Conservation (phyloP, 2,888 invertebrate species). For the Dynastes maya region DNA sequence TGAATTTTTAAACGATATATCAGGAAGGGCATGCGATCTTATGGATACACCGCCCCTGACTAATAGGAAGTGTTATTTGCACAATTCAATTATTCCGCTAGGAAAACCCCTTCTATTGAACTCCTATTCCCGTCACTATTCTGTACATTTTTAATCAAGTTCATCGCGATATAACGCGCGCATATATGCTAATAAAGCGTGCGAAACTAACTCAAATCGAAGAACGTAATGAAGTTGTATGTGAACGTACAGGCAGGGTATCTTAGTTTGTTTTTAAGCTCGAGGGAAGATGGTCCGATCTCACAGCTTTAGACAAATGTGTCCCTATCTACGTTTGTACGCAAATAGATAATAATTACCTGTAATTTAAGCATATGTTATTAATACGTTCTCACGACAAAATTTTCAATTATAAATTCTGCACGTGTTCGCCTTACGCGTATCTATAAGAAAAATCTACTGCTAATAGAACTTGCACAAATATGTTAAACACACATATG, state of each 20-base stretch:
- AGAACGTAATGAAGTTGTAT: too few relatives aligned
- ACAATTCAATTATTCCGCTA: too few relatives aligned
- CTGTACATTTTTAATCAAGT: too few relatives aligned
- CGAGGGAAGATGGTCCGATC: background rate
- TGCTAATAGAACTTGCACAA: constrained; percentile 9
- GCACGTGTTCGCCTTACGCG: constrained; percentile 13
- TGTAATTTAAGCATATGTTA: constrained; percentile 28
- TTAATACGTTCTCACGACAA: constrained; percentile 29
- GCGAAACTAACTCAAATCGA: too few relatives aligned
- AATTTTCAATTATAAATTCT: constrained; percentile 34
- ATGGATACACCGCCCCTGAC: too few relatives aligned
- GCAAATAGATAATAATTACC: constrained; percentile 35
- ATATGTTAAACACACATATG: background rate
- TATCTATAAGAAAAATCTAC: constrained; percentile 32
- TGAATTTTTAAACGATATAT: too few relatives aligned
- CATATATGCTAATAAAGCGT: too few relatives aligned
- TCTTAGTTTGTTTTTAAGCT: background rate
- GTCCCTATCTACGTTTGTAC: constrained; percentile 25
- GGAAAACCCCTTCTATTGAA: too few relatives aligned
- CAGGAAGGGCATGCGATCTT: too few relatives aligned
- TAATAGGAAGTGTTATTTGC: too few relatives aligned
- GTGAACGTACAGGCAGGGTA: background rate
- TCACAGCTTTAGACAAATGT: constrained; percentile 1
- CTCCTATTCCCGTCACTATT: too few relatives aligned
- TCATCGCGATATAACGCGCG: too few relatives aligned